Conservation (phyloP, 2,888 invertebrate species). For the Sesamia inferens region DNA sequence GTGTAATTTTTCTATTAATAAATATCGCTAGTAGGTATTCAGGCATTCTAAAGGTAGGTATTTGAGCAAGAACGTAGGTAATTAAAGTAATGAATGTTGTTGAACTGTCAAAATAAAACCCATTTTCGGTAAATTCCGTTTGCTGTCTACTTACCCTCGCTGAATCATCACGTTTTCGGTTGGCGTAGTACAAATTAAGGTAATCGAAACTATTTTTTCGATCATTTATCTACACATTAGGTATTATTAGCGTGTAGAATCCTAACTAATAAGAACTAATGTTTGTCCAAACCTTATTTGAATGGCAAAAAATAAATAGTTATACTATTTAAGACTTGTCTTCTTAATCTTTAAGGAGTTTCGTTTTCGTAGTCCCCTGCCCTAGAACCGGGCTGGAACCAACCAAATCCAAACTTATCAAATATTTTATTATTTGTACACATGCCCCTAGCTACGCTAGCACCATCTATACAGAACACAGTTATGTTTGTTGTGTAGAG, state of each 20-base stretch:
- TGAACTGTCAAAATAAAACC: too few species aligned
- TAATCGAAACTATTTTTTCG: neutral
- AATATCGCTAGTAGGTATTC: too few species aligned
- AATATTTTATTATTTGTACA: too few species aligned
- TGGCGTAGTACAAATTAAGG: neutral
- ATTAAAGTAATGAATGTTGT: too few species aligned
- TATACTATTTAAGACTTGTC: neutral
- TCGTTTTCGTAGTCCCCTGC: neutral
- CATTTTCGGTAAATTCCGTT: neutral
- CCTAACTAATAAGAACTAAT: neutral
- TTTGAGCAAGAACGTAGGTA: too few species aligned
- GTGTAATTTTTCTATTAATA: too few species aligned
- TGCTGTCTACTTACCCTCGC: neutral
- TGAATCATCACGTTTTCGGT: neutral
- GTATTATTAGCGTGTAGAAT: neutral
- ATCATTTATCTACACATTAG: neutral
- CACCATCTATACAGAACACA: neutral
- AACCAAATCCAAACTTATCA: too few species aligned
- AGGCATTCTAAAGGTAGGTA: too few species aligned
- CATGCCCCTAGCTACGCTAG: neutral
- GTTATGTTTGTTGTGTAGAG: constrained; percentile 11
- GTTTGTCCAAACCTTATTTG: neutral
- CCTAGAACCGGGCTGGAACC: too few species aligned
- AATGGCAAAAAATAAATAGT: neutral
- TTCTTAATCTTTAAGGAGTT: neutral